Evolutionary conservation across 2,888 invertebrate genomes (phyloP), one percentile per base, ranked within the genome.

Genomic region (Nezara viridula): DNA sequence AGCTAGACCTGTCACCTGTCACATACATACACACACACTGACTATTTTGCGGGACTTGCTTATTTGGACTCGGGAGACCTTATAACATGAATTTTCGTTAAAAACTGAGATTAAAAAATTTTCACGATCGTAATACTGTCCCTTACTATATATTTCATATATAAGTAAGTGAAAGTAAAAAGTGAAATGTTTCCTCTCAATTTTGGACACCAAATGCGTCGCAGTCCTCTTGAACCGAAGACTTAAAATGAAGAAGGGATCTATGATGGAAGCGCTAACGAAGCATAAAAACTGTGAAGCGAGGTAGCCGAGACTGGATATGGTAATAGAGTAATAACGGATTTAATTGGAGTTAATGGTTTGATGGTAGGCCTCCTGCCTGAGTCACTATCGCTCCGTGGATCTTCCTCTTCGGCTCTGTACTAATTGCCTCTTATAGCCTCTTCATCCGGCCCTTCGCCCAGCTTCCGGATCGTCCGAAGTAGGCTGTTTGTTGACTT

Each of bases 281-380:
- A 81, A 81, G 81, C 81, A 47, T 81, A 47, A 81, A 81, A 81
- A 81, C 81, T 81, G 81, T 44, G 44, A 81, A 81, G 81, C 44
- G 44, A 44, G 81, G 81, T 81, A 81, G 81, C 44, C 12, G 37
- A 44, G 81, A 44, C 37, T 40, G 77, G 77, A 77, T 77, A 77
- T 77, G 81, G 81, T 81, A 81, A 81, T 81, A 81, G 81, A 81
- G 81, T 81, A 81, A 81, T 81, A 81, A 81, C 81, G 44, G 40
- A 81, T 81, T 81, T 81, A 81, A 81, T 81, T 81, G 81, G 81
- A 81, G 81, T 44, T 81, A 81, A 81, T 81, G 81, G 12, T 81
- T 81, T 81, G 81, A 81, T 81, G 44, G 24, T 44, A 81, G 81
- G 40, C 44, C 44, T n/a, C n/a, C 5, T 3, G 6, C 2, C 44